These are phyloP conservation scores for Spodoptera exigua DNA, from an alignment of 2,888 invertebrate genomes.

Conservation along the genomic window DNA sequence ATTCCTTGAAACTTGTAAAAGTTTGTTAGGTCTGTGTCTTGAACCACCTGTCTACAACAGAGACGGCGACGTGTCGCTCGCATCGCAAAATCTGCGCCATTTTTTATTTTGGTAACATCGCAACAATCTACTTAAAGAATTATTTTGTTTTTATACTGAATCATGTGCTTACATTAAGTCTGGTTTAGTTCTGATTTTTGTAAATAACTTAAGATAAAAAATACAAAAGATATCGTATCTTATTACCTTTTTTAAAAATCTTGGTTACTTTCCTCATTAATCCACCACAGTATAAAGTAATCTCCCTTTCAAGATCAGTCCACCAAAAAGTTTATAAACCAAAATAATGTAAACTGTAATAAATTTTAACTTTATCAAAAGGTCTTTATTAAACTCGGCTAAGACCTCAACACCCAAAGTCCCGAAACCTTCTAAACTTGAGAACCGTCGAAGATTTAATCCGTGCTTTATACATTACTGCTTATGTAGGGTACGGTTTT, in stretches of 20 bases:
- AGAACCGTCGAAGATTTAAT: slow-evolving; percentile 20
- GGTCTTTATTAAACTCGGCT: slow-evolving; percentile 17
- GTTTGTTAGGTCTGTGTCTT: slow-evolving; percentile 30
- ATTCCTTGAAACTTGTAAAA: slow-evolving; percentile 22
- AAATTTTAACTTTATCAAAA: slow-evolving; percentile 1
- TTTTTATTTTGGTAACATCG: slow-evolving; percentile 42
- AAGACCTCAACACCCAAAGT: slow-evolving; percentile 8
- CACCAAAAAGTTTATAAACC: neutral
- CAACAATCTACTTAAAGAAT: slow-evolving; percentile 25
- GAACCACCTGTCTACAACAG: slow-evolving; percentile 50
- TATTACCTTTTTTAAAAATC: too few relatives aligned
- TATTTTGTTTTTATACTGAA: neutral
- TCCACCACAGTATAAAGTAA: too few relatives aligned
- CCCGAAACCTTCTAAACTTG: slow-evolving; percentile 31
- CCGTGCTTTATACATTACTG: slow-evolving; percentile 13
- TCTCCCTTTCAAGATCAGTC: too few relatives aligned
- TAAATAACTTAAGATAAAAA: too few relatives aligned
- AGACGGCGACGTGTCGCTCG: slow-evolving; percentile 36
- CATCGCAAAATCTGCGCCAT: slow-evolving; percentile 36
- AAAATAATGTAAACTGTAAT: neutral
- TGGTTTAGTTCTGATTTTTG: too few relatives aligned
- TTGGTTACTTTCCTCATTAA: too few relatives aligned
- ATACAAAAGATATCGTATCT: too few relatives aligned
- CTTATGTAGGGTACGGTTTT: slow-evolving; percentile 34
- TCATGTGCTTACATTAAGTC: neutral